Conservation (phyloP, 2,888 invertebrate species). For the Epinotia bilunana region DNA sequence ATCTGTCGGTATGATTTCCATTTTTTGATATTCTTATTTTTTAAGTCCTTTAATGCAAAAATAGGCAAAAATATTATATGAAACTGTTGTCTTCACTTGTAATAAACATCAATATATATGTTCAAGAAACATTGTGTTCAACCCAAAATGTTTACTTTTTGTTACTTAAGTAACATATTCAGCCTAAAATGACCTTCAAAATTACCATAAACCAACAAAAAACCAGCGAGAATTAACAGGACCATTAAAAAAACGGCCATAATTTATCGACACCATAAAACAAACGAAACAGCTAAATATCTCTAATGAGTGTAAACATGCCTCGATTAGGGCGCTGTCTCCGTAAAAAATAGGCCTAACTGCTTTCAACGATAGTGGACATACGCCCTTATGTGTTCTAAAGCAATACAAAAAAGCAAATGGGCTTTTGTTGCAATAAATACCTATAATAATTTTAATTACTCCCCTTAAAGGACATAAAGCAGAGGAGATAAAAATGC, state of each 20-base stretch:
- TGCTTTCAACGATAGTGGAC: neutral
- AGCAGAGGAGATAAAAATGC: conserved; percentile 76
- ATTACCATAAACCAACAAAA: conserved; percentile 3
- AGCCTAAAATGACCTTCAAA: conserved; percentile 1
- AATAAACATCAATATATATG: too few relatives aligned
- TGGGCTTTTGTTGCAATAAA: conserved; percentile 77
- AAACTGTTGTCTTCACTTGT: too few relatives aligned
- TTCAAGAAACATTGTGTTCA: too few relatives aligned
- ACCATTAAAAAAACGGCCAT: conserved; percentile 40
- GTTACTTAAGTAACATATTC: neutral
- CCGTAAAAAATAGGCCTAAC: neutral
- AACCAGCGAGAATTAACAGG: conserved; percentile 27
- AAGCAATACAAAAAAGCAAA: conserved; percentile 75
- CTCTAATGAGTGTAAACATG: conserved; percentile 83
- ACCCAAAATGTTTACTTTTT: too few relatives aligned
- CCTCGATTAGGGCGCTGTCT: conserved; percentile 71
- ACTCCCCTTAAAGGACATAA: conserved; percentile 77
- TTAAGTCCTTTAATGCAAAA: too few relatives aligned
- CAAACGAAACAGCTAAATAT: conserved; percentile 78
- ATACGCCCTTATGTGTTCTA: conserved; percentile 7
- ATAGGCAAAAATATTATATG: too few relatives aligned
- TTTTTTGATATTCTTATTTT: too few relatives aligned
- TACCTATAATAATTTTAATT: conserved; percentile 84
- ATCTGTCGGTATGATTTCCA: too few relatives aligned
- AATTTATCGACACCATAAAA: conserved; percentile 81